phyloP scores from a whole-genome alignment of 2,888 invertebrate species.

The Rhogogaster chlorosoma region DNA sequence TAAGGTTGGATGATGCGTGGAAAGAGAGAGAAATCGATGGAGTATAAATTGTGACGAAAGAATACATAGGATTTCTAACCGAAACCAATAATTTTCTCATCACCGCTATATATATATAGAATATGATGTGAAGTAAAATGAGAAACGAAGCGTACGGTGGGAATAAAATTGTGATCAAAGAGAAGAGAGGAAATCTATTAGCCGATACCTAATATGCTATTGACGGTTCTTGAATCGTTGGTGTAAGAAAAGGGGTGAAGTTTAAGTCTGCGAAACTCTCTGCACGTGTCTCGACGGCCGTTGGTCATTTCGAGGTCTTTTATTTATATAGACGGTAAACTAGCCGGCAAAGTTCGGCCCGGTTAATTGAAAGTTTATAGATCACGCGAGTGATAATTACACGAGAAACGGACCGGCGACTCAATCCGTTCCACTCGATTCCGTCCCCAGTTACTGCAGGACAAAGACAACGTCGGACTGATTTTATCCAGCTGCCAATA shows the following conservation, averaged over 20 bases:
- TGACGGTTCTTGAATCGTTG: neutral
- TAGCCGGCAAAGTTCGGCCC: neutral
- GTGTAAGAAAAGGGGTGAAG: neutral
- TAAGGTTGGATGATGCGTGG: neutral
- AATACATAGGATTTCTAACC: too few species aligned
- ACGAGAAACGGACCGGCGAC: slow-evolving; percentile 12
- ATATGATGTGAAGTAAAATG: too few species aligned
- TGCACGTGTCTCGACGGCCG: slow-evolving; percentile 12
- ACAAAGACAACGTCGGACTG: slow-evolving; percentile 35
- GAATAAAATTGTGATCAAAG: neutral
- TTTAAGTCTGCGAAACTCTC: neutral
- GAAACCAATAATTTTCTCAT: too few species aligned
- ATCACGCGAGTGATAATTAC: slow-evolving; percentile 47
- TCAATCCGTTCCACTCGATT: slow-evolving; percentile 10
- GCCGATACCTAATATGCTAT: neutral
- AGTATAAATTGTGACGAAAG: too few species aligned
- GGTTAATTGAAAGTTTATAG: slow-evolving; percentile 50
- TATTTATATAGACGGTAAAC: slow-evolving; percentile 28
- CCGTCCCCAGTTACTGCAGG: neutral
- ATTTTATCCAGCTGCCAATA: slow-evolving; percentile 41
- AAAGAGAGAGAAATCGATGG: neutral
- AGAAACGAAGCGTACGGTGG: neutral
- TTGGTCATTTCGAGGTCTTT: slow-evolving; percentile 31
- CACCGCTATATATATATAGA: too few species aligned
- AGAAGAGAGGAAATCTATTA: neutral